Percentiles rank a stretch among this genome's conserved stretches.
Conservation (phyloP, 2,797 vertebrate genomes). For the Phalanger gymnotis region DNA sequence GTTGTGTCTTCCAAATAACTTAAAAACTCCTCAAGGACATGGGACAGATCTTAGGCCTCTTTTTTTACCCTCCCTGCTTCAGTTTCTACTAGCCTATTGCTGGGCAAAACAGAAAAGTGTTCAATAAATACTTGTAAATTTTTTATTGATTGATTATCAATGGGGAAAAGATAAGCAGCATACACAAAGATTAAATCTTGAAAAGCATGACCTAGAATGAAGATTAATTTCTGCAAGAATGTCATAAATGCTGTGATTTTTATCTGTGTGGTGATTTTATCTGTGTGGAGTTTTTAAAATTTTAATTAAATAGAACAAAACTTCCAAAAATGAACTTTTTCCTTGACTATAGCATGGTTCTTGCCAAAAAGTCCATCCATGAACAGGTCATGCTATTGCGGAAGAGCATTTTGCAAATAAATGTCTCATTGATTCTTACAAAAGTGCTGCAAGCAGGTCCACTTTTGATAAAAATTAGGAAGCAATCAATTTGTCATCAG, state of each 20-base stretch:
- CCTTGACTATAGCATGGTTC: neutral
- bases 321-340: neutral
- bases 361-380: neutral
- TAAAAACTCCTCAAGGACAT: neutral
- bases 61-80: neutral
- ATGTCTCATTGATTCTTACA: neutral
- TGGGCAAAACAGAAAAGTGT: neutral
- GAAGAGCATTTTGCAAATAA: neutral
- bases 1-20: neutral
- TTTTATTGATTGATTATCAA: constrained; percentile 12
- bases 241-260: constrained; percentile 8
- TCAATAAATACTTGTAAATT: neutral
- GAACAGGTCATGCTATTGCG: neutral
- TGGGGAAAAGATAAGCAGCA: constrained; percentile 17
- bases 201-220: neutral
- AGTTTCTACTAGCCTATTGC: neutral
- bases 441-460: neutral
- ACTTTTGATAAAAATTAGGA: constrained; percentile 23
- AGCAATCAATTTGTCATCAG: neutral
- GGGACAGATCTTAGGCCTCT: neutral
- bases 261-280: neutral
- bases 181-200: neutral
- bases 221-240: neutral
- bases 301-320: neutral
- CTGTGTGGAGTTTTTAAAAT: neutral